A percentile compares a stretch with the other conserved stretches of the same genome.
phyloP scores from a whole-genome alignment of 37 sponge, comb jelly and placozoan genomes.

The Petrosia ficiformis region DNA sequence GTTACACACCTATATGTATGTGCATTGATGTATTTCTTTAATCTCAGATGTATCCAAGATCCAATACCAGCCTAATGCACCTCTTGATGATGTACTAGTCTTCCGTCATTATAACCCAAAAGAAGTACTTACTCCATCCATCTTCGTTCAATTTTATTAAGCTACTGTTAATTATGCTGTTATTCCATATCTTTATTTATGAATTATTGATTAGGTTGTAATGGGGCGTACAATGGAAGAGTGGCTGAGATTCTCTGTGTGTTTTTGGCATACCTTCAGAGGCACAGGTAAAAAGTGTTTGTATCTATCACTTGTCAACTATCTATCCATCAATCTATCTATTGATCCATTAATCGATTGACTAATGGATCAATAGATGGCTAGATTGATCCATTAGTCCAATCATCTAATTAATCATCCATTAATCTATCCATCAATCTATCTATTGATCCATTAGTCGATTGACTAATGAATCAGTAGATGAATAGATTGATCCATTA shows the following conservation, averaged over 20 bases:
- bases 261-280: slow-evolving; percentile 79
- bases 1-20: too few relatives aligned
- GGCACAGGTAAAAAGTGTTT: slow-evolving; percentile 52
- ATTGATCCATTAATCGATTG: too few relatives aligned
- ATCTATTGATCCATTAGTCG: too few relatives aligned
- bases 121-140: slow-evolving; percentile 17
- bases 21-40: background rate
- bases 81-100: slow-evolving; percentile 30
- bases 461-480: too few relatives aligned
- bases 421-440: too few relatives aligned
- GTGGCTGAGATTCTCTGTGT: slow-evolving; percentile 75
- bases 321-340: too few relatives aligned
- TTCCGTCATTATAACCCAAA: slow-evolving; percentile 62
- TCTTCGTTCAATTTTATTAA: background rate
- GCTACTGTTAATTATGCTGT: background rate
- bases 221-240: slow-evolving; percentile 62
- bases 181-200: background rate
- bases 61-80: slow-evolving; percentile 45
- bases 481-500: too few relatives aligned
- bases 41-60: slow-evolving; percentile 38
- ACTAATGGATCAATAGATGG: too few relatives aligned
- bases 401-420: background rate
- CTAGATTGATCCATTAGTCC: too few relatives aligned
- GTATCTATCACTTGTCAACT: background rate
- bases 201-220: slow-evolving; percentile 22